Base-by-base conservation (phyloP, 2,888 invertebrate genomes). In the Conchocele bisecta region DNA sequence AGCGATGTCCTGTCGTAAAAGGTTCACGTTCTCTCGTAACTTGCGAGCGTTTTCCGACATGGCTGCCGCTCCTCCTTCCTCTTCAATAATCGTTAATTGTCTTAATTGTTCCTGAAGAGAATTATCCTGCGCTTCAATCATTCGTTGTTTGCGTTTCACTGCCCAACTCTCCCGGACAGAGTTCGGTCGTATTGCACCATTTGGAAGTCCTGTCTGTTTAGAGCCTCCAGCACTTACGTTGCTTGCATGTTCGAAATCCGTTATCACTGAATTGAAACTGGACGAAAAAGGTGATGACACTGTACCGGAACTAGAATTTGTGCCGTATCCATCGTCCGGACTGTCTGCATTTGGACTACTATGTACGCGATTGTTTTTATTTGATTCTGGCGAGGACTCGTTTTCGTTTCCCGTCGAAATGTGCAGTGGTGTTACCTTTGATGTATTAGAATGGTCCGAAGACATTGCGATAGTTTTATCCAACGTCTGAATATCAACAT, bases 31-130 rank as follows among this genome's bases (percentile, higher is more conserved):
- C 35, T 31, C 35, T 9, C 22, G 15, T n/a, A n/a, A n/a, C n/a
- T n/a, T n/a, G n/a, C n/a, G n/a, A n/a, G n/a, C n/a, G n/a, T n/a
- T n/a, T n/a, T n/a, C n/a, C n/a, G n/a, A n/a, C n/a, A n/a, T n/a
- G n/a, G n/a, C n/a, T n/a, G n/a, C 79, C 35, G 74, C 82, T 7
- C 66, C 66, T 15, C 51, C 48, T 46, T 87, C 87, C 71, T 87
- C 87, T 66, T 86, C 83, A 39, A 87, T 87, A 33, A 83, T 87
- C 20, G 87, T 84, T 42, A 87, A 71, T 9, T 83, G 78, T 33
- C 86, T 67, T 35, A 87, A 69, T 54, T 82, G 80, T 56, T 87
- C 87, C 59, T 86, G 85, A 20, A 87, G 74, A 7, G 81, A 74
- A 54, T 75, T 80, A 44, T 83, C 83, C 17, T 73, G 66, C 2